A percentile compares a stretch with the other conserved stretches of the same genome.
These are phyloP conservation scores for Garra rufa DNA, from an alignment of 2,113 vertebrate species.

Conservation along the genomic window DNA sequence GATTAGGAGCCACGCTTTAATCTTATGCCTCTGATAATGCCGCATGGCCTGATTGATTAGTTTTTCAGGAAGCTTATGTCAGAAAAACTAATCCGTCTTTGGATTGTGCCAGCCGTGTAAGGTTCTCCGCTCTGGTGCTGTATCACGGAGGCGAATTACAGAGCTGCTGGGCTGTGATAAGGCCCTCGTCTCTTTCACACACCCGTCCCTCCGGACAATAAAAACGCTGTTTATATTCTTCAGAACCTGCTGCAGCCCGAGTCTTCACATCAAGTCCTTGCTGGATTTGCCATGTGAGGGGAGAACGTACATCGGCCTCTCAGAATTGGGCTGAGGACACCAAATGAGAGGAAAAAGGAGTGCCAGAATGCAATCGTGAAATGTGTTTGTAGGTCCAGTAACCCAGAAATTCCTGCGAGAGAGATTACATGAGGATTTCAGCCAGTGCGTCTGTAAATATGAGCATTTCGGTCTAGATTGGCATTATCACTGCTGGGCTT, in stretches of 20 bases:
- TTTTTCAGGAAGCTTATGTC: conserved; percentile 95
- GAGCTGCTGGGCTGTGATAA: conserved; percentile 95
- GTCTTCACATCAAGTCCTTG: conserved; percentile 76
- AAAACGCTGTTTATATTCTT: conserved; percentile 87
- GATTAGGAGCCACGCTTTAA: conserved; percentile 86
- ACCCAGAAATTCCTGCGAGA: conserved; percentile 61
- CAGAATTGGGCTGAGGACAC: conserved; percentile 58
- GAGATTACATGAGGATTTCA: conserved; percentile 70
- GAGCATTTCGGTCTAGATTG: conserved; percentile 38
- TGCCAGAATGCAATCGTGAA: conserved; percentile 23
- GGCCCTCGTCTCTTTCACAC: conserved; percentile 82
- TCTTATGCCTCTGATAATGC: conserved; percentile 86
- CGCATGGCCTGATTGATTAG: conserved; percentile 91
- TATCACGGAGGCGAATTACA: conserved; percentile 89
- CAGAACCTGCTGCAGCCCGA: conserved; percentile 76
- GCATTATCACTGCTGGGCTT: conserved; percentile 69
- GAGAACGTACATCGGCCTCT: conserved; percentile 65
- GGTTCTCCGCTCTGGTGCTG: conserved; percentile 88
- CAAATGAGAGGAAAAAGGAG: conserved; percentile 1
- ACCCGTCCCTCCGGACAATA: conserved; percentile 83
- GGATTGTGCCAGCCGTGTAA: conserved; percentile 92
- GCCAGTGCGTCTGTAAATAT: conserved; percentile 60
- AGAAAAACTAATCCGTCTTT: conserved; percentile 94
- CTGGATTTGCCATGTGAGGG: conserved; percentile 75
- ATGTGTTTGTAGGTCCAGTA: conserved; percentile 62